Percentiles rank a stretch among this genome's conserved stretches.
Conservation (phyloP, 2,888 invertebrate species). For the Eilema caniola region DNA sequence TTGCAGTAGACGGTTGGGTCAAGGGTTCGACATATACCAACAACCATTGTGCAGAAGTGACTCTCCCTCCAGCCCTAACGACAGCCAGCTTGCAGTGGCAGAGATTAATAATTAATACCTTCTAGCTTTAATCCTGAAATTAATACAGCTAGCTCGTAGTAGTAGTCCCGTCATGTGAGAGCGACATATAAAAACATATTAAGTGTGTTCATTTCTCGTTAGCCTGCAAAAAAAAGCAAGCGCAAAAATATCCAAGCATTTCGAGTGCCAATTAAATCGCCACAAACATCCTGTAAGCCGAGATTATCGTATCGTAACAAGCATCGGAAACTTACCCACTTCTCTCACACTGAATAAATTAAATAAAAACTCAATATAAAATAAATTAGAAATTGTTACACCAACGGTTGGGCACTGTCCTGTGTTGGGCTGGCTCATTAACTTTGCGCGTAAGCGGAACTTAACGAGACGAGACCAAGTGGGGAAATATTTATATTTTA, state of each 20-base stretch:
- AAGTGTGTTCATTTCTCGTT: conserved; percentile 66
- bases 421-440: conserved; percentile 70
- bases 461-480: conserved; percentile 54
- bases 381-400: conserved; percentile 78
- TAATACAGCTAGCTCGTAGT: conserved; percentile 44
- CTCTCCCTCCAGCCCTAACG: too few relatives aligned
- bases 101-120: too few relatives aligned
- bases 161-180: conserved; percentile 47
- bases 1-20: neutral
- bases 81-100: too few relatives aligned
- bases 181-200: conserved; percentile 54
- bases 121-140: neutral
- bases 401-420: conserved; percentile 55
- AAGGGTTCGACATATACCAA: too few relatives aligned
- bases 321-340: conserved; percentile 81
- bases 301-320: conserved; percentile 85
- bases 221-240: conserved; percentile 74
- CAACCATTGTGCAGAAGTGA: too few relatives aligned
- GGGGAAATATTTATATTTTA: conserved; percentile 56
- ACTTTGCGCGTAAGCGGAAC: conserved; percentile 65
- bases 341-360: conserved; percentile 84
- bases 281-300: conserved; percentile 84
- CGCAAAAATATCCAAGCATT: conserved; percentile 75
- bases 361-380: conserved; percentile 83
- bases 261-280: conserved; percentile 84